Base-by-base conservation (phyloP, 1,140 invertebrate genomes). In the Bemisia tabaci region DNA sequence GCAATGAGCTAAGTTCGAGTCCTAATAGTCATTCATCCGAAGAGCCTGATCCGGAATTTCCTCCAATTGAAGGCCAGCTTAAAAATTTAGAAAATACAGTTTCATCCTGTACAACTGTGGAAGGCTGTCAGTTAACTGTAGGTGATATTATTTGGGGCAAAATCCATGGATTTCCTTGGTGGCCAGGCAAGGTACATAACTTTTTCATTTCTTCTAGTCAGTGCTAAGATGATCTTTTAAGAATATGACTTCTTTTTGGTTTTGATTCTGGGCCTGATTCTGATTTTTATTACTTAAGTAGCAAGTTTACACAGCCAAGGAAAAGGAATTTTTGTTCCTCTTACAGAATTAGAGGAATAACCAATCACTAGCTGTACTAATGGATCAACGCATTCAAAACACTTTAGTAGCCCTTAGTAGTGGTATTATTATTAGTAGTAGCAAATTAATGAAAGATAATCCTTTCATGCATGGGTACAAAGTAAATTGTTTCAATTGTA, bases 111-210 rank as follows among this genome's bases (percentile, higher is more conserved):
- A 74, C 81, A 9, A 80, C 80, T 1, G 74, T 77, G 25, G 79
- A 80, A 73, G 82, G 87, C 62, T 77, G 80, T 68, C 77, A 82
- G 64, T 83, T 92, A 74, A 80, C 84, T 26, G 85, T 89, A 5
- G 90, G 90, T 1, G 90, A 92, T 75, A 85, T 93, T 66, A 87
- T 93, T 0, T 93, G 90, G 91, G 91, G 90, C 0, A 93, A 93
- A 77, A 86, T 92, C n/a, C 85, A 89, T 68, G 90, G 90, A 0
- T 93, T 91, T 75, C 90, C 91, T 0, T 93, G 91, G 90, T 93
- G 91, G 91, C 91, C 91, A 1, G 91, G 90, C 22, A 85, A 90
- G 76, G 84, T 87, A 66, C 65, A 68, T 68, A 22, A 58, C 60
- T 12, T 63, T 22, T 25, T 23, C n/a, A 0, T 17, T 62, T 59